Evolutionary conservation across 2,888 invertebrate genomes (phyloP).

Genomic region (Nephrotoma appendiculata): DNA sequence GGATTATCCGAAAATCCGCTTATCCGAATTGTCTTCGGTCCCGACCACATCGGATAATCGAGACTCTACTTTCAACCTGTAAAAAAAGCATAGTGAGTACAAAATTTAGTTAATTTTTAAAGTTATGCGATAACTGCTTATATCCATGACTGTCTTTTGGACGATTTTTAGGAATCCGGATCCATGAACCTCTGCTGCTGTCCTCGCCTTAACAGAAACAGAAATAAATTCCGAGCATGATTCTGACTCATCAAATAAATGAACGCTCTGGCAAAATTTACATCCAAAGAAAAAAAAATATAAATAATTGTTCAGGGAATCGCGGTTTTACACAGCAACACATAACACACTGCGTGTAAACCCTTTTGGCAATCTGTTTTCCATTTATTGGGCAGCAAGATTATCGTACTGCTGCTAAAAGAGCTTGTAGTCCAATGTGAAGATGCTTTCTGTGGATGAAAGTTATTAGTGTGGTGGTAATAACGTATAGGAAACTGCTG

Average conservation of each 20-base stretch:
- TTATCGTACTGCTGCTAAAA: too few species aligned
- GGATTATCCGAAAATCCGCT: too few species aligned
- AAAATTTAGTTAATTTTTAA: background rate
- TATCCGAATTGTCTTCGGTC: too few species aligned
- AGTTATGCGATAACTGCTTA: background rate
- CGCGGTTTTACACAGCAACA: too few species aligned
- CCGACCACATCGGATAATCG: too few species aligned
- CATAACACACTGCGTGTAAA: too few species aligned
- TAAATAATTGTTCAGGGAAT: background rate
- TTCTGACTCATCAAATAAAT: background rate
- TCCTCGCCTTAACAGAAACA: background rate
- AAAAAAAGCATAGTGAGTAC: background rate
- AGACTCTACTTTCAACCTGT: background rate
- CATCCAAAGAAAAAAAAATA: background rate
- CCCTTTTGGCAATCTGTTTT: too few species aligned
- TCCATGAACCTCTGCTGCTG: background rate
- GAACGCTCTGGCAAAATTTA: background rate
- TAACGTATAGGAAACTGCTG: too few species aligned
- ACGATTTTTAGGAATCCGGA: background rate
- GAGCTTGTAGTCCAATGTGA: too few species aligned
- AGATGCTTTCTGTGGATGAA: too few species aligned
- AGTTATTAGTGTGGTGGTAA: too few species aligned
- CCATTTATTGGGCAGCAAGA: too few species aligned
- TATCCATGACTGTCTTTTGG: background rate
- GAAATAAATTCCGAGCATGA: background rate